phyloP scores from a whole-genome alignment of 2,113 vertebrate species.

The Ivindomyrus marchei region DNA sequence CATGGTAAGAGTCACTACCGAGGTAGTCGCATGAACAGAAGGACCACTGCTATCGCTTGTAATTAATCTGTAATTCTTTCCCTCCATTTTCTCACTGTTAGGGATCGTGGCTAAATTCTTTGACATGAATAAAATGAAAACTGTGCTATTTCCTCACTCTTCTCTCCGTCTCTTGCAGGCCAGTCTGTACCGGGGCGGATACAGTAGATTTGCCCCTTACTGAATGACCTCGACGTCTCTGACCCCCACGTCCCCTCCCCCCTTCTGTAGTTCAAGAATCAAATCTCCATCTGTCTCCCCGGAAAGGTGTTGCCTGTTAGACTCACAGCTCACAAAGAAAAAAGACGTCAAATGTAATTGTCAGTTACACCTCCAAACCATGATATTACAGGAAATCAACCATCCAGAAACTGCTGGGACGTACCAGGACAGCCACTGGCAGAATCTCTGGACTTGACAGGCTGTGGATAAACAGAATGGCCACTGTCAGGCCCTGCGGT shows the following conservation, averaged over 20 bases:
- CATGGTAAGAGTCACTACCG: constrained; percentile 72
- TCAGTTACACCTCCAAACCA: not conserved
- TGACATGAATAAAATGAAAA: not conserved
- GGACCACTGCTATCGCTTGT: not conserved
- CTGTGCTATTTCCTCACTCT: not conserved
- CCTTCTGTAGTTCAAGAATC: not conserved
- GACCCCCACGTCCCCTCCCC: not conserved
- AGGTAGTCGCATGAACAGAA: not conserved
- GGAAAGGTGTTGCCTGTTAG: not conserved
- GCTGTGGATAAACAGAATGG: not conserved
- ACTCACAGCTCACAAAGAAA: not conserved
- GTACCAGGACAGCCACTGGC: not conserved
- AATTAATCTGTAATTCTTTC: not conserved
- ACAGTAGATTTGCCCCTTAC: constrained; percentile 26
- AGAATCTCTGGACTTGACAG: not conserved
- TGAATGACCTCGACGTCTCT: not conserved
- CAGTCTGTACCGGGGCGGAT: constrained; percentile 25
- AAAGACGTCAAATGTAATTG: not conserved
- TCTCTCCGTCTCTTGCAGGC: constrained; percentile 5
- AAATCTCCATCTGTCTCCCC: not conserved
- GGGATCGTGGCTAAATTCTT: not conserved
- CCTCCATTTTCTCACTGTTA: not conserved
- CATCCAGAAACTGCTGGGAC: not conserved
- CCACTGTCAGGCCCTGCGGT: not conserved
- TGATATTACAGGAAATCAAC: not conserved